Conservation (phyloP, 2,113 vertebrate species). For the Tetrao urogallus region DNA sequence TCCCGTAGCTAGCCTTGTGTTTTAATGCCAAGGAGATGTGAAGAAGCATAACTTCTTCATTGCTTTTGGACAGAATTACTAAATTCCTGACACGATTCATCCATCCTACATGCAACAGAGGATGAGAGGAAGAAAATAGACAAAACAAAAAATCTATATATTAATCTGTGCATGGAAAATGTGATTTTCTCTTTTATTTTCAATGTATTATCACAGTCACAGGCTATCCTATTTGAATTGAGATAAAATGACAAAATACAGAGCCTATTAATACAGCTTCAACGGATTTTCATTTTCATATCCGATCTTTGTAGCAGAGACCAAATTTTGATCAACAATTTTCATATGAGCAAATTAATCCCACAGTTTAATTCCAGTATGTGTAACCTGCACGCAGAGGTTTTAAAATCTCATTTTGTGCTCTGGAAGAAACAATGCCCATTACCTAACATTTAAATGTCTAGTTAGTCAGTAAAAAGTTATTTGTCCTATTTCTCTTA, state of each 20-base stretch:
- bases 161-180: neutral
- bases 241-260: constrained; percentile 15
- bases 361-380: neutral
- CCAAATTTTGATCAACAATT: neutral
- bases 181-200: neutral
- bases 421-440: neutral
- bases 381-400: neutral
- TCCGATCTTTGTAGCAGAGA: neutral
- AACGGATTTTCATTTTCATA: constrained; percentile 3
- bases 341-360: neutral
- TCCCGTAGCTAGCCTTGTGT: neutral
- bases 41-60: neutral
- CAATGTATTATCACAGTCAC: neutral
- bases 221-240: neutral
- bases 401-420: neutral
- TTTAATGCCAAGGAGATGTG: neutral
- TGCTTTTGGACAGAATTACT: neutral
- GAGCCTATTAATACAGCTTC: neutral
- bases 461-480: neutral
- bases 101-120: neutral
- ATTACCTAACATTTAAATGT: neutral
- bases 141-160: neutral
- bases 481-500: neutral
- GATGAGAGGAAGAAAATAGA: neutral
- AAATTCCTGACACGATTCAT: neutral